Evolutionary conservation across 2,888 invertebrate genomes (phyloP).

Genomic region (Griposia aprilina): DNA sequence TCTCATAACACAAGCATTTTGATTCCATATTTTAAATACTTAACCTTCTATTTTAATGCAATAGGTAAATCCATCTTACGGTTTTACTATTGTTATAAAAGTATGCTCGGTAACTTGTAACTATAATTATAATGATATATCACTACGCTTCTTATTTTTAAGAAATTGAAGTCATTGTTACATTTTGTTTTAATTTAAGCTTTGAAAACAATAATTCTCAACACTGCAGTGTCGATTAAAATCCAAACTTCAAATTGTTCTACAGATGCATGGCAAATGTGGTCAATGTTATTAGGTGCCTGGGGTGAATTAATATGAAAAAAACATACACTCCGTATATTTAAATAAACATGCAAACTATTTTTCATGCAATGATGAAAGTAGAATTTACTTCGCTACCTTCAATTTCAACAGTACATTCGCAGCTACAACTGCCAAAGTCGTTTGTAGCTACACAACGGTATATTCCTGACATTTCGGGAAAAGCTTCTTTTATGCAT

Average conservation of each 20-base stretch:
- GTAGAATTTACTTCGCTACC: slow-evolving; percentile 89
- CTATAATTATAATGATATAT: slow-evolving; percentile 13
- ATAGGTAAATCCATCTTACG: not conserved
- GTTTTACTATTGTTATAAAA: slow-evolving; percentile 7
- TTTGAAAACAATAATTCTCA: slow-evolving; percentile 34
- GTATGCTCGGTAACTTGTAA: slow-evolving; percentile 14
- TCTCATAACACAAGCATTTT: slow-evolving; percentile 63
- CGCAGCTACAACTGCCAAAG: slow-evolving; percentile 95
- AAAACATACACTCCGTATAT: slow-evolving; percentile 57
- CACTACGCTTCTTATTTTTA: slow-evolving; percentile 3
- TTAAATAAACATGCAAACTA: slow-evolving; percentile 72
- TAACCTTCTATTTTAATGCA: not conserved
- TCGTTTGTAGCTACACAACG: slow-evolving; percentile 95
- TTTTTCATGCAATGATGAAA: slow-evolving; percentile 75
- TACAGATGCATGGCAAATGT: slow-evolving; percentile 87
- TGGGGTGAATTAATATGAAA: slow-evolving; percentile 61
- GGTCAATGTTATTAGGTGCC: slow-evolving; percentile 60
- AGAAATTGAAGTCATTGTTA: slow-evolving; percentile 11
- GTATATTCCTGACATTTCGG: slow-evolving; percentile 97
- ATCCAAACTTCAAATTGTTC: slow-evolving; percentile 67
- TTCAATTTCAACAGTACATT: slow-evolving; percentile 95
- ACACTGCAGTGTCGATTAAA: slow-evolving; percentile 44
- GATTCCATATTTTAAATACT: slow-evolving; percentile 5
- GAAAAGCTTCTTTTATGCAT: slow-evolving; percentile 96
- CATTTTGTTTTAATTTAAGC: slow-evolving; percentile 44